Evolutionary conservation across 2,797 vertebrate genomes (phyloP).

Genomic region (Artibeus jamaicensis): DNA sequence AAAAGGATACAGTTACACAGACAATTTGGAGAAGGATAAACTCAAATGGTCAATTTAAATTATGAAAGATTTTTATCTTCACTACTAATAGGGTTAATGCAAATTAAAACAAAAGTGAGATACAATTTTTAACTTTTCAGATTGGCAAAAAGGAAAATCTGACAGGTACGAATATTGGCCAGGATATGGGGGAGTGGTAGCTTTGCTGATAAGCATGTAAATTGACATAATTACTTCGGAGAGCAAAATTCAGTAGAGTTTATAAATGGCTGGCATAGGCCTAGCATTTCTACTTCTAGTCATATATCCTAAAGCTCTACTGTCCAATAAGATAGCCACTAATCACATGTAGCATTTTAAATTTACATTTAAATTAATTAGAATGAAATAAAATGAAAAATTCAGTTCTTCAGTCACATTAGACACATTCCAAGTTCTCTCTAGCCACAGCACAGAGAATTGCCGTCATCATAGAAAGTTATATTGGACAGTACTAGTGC

Average conservation of each 20-base stretch:
- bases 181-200: neutral
- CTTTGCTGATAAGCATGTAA: neutral
- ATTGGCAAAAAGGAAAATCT: neutral
- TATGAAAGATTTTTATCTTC: neutral
- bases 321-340: neutral
- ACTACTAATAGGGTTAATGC: neutral
- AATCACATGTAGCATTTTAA: neutral
- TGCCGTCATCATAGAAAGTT: neutral
- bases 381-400: neutral
- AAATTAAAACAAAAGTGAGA: neutral
- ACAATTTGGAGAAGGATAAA: neutral
- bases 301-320: neutral
- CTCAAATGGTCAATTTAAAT: neutral
- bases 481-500: neutral
- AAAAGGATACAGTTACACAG: neutral
- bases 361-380: conserved; percentile 11
- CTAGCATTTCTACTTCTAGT: neutral
- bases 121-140: neutral
- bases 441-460: neutral
- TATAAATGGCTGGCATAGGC: neutral
- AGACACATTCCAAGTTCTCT: neutral
- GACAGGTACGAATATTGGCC: neutral
- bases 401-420: neutral
- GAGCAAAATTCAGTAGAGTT: neutral
- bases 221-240: neutral